phyloP scores from a whole-genome alignment of 2,888 invertebrate genomes.

The Plebejus argus region DNA sequence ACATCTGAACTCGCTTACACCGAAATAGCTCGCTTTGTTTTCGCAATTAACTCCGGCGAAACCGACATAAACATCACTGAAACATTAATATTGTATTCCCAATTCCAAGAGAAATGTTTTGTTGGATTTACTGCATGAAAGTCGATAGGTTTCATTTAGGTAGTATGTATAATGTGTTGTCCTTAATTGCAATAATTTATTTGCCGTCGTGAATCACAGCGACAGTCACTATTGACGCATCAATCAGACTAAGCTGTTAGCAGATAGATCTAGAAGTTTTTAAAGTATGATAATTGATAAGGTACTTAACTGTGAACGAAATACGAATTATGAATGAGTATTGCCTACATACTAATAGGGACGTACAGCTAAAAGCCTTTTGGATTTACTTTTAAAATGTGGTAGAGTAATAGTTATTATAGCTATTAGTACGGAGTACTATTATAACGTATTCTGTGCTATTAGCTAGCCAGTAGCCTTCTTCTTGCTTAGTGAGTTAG shows the following conservation, averaged over 20 bases:
- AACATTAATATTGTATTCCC: constrained; percentile 17
- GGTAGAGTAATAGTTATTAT: no score
- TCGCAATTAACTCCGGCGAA: constrained; percentile 53
- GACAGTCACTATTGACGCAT: not conserved
- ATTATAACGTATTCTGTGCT: no score
- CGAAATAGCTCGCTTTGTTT: constrained; percentile 74
- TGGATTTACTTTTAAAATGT: no score
- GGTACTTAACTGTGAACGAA: no score
- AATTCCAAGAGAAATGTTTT: constrained; percentile 4
- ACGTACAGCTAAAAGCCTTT: no score
- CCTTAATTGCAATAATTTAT: not conserved
- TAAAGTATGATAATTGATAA: no score
- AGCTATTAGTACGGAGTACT: no score
- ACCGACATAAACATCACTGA: constrained; percentile 21
- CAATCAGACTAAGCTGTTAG: not conserved
- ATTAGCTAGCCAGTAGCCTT: no score
- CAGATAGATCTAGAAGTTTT: no score
- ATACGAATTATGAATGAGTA: no score
- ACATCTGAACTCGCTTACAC: constrained; percentile 67
- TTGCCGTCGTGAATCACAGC: not conserved
- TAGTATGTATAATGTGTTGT: not conserved
- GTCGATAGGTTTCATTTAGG: not conserved
- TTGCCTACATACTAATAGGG: no score
- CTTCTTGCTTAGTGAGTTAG: no score
- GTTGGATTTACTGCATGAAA: not conserved